Base-by-base conservation (phyloP, 2,113 vertebrate species). In the Syngnathus floridae region DNA sequence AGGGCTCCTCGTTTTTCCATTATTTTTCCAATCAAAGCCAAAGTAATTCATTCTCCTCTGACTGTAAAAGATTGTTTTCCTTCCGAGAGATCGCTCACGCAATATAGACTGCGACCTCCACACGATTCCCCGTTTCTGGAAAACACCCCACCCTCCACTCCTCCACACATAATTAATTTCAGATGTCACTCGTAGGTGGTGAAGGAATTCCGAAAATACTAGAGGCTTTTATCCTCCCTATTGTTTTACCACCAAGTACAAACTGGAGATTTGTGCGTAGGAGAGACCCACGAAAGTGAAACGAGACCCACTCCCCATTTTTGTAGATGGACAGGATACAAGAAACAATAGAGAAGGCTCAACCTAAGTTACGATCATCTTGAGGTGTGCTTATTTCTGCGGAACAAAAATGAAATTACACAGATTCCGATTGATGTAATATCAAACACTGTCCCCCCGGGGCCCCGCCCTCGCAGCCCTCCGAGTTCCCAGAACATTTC, bases 141-240 rank as follows among this genome's bases (percentile, higher is more conserved):
- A 80, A 78, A 77, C 60, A 72, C 72, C 75, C 54, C 61, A 69
- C 67, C 78, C 63, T 73, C 74, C 21, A 70, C 70, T 78, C 78
- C 69, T 72, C 64, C 73, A 72, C 52, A 57, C 77, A 71, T 63
- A 73, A 82, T 88, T 86, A 54, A 83, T 77, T 84, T 85, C 81
- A 84, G 78, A 83, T 82, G 86, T 83, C 72, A 71, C 69, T 79
- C 66, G 76, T 81, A 80, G 77, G 70, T 79, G 70, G 71, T 55
- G 67, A 66, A 38, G 48, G 63, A 81, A 86, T 84, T 84, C 78
- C 69, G 72, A 66, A 81, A 78, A 78, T 84, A 64, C 64, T 73
- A 51, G 49, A 61, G 59, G 61, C 58, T 66, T 68, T 63, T 26
- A 35, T 72, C 51, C 6, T 55, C 63, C 63, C 55, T 60, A 72